Evolutionary conservation across 2,113 vertebrate genomes (phyloP), one percentile per base, ranked within the genome.

Genomic region (Charadrius vociferus): DNA sequence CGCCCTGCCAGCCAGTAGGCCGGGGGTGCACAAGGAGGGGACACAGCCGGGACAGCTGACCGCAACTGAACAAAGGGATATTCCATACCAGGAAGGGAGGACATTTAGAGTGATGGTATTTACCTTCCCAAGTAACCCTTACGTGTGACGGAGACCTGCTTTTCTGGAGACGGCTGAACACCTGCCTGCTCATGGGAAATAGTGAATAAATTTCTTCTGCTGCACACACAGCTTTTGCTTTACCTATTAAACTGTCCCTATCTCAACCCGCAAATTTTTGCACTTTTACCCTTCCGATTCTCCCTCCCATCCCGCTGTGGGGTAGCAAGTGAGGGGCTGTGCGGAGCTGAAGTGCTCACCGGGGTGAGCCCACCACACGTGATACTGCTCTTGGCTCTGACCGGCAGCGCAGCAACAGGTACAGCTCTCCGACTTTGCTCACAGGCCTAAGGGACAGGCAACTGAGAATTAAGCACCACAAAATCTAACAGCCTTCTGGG

Each of bases 101-200:
- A 43, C 0, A 1, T 73, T 66, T 5, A 3, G 30, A 58, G 52
- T 18, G 14, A 58, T 4, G 17, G 23, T 1, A 4, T 55, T 72
- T 61, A n/a, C 26, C 20, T 58, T 73, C 36, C 50, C 52, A 58
- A 11, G 50, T 21, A 20, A 47, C 20, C 0, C 1, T 11, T 34
- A 45, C 0, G 1, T 1, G 4, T 30, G 20, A 50, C 7, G 32
- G 61, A 89, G 22, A 23, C 37, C 52, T 59, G 61, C 52, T 45
- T 52, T 89, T 32, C 52, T 17, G 7, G 17, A 4, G 43, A 66
- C 19, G 20, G 41, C 58, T 16, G n/a, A 56, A 30, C 12, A n/a
- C 19, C n/a, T n/a, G 30, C 59, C 59, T 9, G 30, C 22, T 1
- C 0, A 36, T 11, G 17, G 32, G 52, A 74, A 43, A 21, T 0